Evolutionary conservation across 2,797 vertebrate genomes (phyloP).

Genomic region (Leucoraja ocellata): DNA sequence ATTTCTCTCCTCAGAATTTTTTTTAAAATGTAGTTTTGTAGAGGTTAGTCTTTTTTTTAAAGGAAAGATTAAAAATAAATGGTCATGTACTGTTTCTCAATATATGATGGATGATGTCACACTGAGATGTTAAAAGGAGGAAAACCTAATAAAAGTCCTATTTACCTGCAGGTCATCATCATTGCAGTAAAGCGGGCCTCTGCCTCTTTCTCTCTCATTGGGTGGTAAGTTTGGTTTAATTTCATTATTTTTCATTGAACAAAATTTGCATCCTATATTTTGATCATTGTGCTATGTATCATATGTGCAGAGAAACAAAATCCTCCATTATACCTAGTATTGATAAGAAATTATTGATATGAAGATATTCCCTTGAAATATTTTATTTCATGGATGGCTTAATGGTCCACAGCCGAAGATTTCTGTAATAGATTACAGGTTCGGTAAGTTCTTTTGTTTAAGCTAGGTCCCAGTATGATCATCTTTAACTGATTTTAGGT

Average conservation of each 20-base stretch:
- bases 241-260: not conserved
- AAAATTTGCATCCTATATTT: not conserved
- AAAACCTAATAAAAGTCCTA: constrained; percentile 7
- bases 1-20: not conserved
- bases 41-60: not conserved
- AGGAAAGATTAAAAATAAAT: not conserved
- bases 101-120: not conserved
- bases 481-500: not conserved
- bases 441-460: not conserved
- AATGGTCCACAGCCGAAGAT: not conserved
- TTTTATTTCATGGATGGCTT: not conserved
- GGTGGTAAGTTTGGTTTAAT: constrained; percentile 56
- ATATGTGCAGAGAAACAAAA: not conserved
- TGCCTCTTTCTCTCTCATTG: constrained; percentile 63
- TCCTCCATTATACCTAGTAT: not conserved
- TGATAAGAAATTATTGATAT: not conserved
- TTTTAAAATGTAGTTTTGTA: not conserved
- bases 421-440: not conserved
- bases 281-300: not conserved
- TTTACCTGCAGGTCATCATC: constrained; percentile 56
- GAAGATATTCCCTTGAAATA: not conserved
- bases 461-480: not conserved
- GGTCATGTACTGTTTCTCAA: not conserved
- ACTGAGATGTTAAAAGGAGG: not conserved
- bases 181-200: constrained; percentile 64